Evolutionary conservation across 1,140 invertebrate species (phyloP).

Genomic region (Holcopasites calliopsidis): DNA sequence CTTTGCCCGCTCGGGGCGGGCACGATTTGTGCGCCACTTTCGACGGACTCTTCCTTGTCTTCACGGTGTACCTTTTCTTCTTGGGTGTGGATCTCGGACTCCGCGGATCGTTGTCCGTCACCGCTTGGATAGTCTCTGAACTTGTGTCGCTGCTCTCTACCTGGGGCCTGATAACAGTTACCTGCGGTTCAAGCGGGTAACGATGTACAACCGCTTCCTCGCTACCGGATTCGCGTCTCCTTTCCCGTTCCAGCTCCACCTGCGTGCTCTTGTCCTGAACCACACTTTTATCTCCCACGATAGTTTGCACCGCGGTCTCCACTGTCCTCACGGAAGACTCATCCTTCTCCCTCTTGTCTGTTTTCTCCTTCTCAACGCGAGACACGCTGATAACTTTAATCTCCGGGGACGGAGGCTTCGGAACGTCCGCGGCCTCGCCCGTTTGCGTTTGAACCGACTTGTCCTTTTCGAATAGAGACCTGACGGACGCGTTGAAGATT

Average conservation of each 20-base stretch:
- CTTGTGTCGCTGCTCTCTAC: constrained; percentile 55
- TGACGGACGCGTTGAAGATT: constrained; percentile 69
- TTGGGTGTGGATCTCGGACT: constrained; percentile 67
- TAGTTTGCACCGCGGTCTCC: constrained; percentile 71
- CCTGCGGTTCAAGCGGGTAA: constrained; percentile 65
- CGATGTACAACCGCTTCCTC: constrained; percentile 1
- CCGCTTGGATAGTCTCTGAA: constrained; percentile 57
- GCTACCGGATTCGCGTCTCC: neutral
- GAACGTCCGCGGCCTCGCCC: neutral
- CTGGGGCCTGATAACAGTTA: constrained; percentile 69
- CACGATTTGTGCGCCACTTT: constrained; percentile 56
- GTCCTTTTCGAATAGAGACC: constrained; percentile 61
- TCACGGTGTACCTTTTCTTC: constrained; percentile 43
- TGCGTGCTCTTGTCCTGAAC: constrained; percentile 70
- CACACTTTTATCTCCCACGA: constrained; percentile 29
- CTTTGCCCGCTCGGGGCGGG: constrained; percentile 49
- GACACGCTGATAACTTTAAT: constrained; percentile 73
- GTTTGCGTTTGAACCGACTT: constrained; percentile 4
- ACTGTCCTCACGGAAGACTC: constrained; percentile 32
- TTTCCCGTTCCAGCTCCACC: constrained; percentile 54
- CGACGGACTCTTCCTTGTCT: constrained; percentile 28
- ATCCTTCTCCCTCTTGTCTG: constrained; percentile 48
- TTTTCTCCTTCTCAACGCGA: constrained; percentile 44
- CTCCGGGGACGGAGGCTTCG: constrained; percentile 61
- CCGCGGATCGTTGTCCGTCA: constrained; percentile 68